Evolutionary conservation across 2,888 invertebrate species (phyloP).

Genomic region (Parascotia fuliginaria): DNA sequence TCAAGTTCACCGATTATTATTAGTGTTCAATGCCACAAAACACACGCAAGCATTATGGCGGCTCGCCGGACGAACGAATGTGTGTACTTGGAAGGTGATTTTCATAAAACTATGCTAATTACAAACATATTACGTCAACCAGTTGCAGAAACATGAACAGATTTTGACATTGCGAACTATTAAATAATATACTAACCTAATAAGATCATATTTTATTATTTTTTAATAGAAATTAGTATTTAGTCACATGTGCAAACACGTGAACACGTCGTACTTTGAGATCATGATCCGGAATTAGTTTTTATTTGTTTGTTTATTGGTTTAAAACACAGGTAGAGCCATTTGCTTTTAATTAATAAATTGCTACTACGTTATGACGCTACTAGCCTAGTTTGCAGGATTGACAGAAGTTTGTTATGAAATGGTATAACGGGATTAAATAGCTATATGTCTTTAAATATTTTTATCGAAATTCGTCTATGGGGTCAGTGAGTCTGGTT

Average conservation of each 20-base stretch:
- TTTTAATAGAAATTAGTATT: background rate
- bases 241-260: conserved; percentile 3
- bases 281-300: conserved; percentile 6
- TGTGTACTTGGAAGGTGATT: conserved; percentile 41
- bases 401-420: too few relatives aligned
- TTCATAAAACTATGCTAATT: conserved; percentile 39
- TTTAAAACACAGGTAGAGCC: too few relatives aligned
- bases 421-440: too few relatives aligned
- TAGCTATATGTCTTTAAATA: too few relatives aligned
- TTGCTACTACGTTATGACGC: too few relatives aligned
- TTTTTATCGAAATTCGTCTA: too few relatives aligned
- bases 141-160: conserved; percentile 16
- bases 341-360: too few relatives aligned
- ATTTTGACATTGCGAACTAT: conserved; percentile 6
- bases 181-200: background rate
- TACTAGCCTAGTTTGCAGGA: too few relatives aligned
- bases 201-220: background rate
- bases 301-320: background rate
- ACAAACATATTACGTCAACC: conserved; percentile 27
- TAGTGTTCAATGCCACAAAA: conserved; percentile 84
- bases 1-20: conserved; percentile 86
- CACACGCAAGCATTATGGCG: conserved; percentile 76
- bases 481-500: too few relatives aligned
- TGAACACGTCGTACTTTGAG: conserved; percentile 2
- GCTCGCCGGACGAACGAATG: conserved; percentile 60